A percentile compares a stretch with the other conserved stretches of the same genome.
Evolutionary conservation across 2,797 vertebrate species (phyloP).

Genomic region (Myoxocephalus aenaeus): DNA sequence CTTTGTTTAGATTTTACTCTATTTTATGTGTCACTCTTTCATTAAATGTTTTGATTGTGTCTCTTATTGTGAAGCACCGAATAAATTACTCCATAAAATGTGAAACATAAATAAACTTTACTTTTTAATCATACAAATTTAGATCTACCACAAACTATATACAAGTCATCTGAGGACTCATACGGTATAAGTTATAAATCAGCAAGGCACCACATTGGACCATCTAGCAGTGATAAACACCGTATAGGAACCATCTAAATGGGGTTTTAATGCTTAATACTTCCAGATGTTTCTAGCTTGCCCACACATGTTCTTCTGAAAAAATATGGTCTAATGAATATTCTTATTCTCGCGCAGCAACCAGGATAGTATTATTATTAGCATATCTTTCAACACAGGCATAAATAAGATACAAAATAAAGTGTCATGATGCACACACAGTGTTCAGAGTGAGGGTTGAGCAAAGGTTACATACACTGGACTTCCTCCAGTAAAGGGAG

Average conservation of each 20-base stretch:
- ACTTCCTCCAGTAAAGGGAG: not conserved
- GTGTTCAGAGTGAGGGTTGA: not conserved
- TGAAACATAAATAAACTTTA: not conserved
- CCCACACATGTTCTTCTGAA: constrained; percentile 10
- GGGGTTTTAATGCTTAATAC: not conserved
- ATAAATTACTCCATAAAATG: not conserved
- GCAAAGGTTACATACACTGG: constrained; percentile 5
- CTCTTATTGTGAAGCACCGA: too few species aligned
- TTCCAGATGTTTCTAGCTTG: not conserved
- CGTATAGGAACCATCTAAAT: not conserved
- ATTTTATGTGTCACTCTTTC: not conserved
- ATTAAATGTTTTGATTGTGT: not conserved
- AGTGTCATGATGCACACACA: not conserved
- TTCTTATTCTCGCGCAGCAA: not conserved
- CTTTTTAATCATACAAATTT: not conserved
- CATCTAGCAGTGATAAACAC: constrained; percentile 1
- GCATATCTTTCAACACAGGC: constrained; percentile 1
- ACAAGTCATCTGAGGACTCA: not conserved
- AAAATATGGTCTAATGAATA: constrained; percentile 2
- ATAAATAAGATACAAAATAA: not conserved
- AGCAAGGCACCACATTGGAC: not conserved
- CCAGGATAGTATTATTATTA: not conserved
- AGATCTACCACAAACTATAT: not conserved
- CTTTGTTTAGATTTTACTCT: not conserved
- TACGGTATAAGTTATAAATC: not conserved